Conservation (phyloP, 2,113 vertebrate species). For the Bothrops jararaca region DNA sequence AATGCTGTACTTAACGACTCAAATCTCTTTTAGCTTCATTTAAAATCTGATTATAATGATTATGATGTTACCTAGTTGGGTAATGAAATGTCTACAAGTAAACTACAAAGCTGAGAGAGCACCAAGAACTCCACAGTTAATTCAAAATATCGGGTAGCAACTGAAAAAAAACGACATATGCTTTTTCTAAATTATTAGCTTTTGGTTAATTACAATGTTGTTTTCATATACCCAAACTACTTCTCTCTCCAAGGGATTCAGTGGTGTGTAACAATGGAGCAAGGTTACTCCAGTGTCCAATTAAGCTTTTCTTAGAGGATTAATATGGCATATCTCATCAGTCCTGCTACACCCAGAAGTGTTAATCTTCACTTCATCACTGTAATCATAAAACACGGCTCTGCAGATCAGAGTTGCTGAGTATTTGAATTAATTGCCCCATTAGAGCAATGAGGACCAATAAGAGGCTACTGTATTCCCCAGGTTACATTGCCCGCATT, state of each 20-base stretch:
- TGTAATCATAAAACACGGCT: constrained; percentile 67
- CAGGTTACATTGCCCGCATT: background rate
- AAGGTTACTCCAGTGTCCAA: constrained; percentile 64
- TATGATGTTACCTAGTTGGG: background rate
- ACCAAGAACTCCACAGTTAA: background rate
- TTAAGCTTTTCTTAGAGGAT: constrained; percentile 72
- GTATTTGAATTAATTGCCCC: constrained; percentile 64
- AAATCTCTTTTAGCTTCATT: background rate
- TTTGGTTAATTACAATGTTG: constrained; percentile 67
- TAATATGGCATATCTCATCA: constrained; percentile 73
- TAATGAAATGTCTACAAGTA: background rate
- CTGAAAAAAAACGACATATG: constrained; percentile 45
- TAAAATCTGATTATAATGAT: background rate
- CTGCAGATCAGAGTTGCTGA: constrained; percentile 61
- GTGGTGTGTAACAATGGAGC: constrained; percentile 68
- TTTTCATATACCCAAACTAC: constrained; percentile 58
- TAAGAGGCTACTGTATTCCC: constrained; percentile 40
- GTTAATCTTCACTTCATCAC: constrained; percentile 69
- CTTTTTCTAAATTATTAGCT: constrained; percentile 55
- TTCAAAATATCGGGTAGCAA: constrained; percentile 57
- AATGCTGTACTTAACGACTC: constrained; percentile 35
- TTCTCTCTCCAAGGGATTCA: constrained; percentile 54
- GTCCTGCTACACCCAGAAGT: constrained; percentile 56
- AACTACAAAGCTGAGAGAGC: background rate
- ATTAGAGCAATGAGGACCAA: constrained; percentile 51